phyloP scores from a whole-genome alignment of 2,797 vertebrate genomes.

The Perodicticus potto region DNA sequence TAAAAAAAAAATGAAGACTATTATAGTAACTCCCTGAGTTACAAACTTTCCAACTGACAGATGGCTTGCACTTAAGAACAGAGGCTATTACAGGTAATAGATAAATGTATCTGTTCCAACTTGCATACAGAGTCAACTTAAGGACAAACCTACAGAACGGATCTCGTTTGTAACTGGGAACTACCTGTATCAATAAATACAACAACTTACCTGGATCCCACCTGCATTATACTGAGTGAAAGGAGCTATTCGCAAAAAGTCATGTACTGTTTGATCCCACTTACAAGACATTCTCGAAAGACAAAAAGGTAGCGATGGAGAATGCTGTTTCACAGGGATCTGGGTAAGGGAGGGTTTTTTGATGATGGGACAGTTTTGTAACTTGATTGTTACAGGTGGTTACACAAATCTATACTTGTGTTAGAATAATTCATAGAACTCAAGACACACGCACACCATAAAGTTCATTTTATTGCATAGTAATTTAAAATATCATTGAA shows the following conservation, averaged over 20 bases:
- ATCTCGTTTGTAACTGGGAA: too few relatives aligned
- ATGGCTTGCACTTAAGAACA: too few relatives aligned
- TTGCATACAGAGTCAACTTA: too few relatives aligned
- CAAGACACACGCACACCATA: not conserved
- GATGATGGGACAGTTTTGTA: not conserved
- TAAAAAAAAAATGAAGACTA: too few relatives aligned
- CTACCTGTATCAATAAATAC: not conserved
- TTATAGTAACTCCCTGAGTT: too few relatives aligned
- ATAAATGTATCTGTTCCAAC: too few relatives aligned
- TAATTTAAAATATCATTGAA: not conserved
- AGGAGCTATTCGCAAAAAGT: not conserved
- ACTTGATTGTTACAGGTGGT: not conserved
- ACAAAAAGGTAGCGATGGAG: not conserved
- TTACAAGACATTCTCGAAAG: conserved; percentile 12
- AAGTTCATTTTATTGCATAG: not conserved
- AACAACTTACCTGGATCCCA: not conserved
- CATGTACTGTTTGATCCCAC: not conserved
- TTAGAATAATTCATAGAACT: not conserved
- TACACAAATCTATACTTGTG: not conserved
- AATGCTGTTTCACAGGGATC: not conserved
- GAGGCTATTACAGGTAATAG: too few relatives aligned
- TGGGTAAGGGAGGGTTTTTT: not conserved
- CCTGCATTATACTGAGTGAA: not conserved
- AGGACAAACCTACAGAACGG: too few relatives aligned
- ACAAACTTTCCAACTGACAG: too few relatives aligned